phyloP scores from a whole-genome alignment of 2,797 vertebrate genomes.

The Lophius americanus region DNA sequence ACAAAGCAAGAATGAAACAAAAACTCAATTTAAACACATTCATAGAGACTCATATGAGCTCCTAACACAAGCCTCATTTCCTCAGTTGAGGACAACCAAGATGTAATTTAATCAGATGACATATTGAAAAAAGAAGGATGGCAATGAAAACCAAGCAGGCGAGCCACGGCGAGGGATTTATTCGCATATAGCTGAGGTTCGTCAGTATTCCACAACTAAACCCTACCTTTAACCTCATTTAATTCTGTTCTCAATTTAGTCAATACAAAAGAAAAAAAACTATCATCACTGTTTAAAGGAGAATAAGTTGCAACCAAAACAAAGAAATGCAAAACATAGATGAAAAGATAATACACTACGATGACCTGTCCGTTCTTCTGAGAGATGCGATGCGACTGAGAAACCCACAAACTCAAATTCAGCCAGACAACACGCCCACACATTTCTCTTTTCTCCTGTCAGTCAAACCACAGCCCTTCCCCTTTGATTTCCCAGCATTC shows the following conservation, averaged over 20 bases:
- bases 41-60: not conserved
- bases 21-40: not conserved
- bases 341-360: not conserved
- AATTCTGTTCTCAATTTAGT: slow-evolving; percentile 6
- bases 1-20: not conserved
- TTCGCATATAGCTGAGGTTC: slow-evolving; percentile 13
- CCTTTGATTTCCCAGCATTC: slow-evolving; percentile 24
- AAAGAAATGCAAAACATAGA: not conserved
- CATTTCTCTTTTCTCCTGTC: slow-evolving; percentile 2
- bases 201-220: slow-evolving; percentile 27
- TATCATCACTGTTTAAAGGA: not conserved
- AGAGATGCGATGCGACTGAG: not conserved
- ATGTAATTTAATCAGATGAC: slow-evolving; percentile 65
- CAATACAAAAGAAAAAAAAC: not conserved
- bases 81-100: slow-evolving; percentile 50
- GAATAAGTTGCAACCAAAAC: not conserved
- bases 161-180: slow-evolving; percentile 46
- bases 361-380: not conserved
- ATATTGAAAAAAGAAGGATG: slow-evolving; percentile 40
- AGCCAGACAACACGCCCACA: not conserved
- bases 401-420: not conserved
- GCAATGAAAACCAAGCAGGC: slow-evolving; percentile 46
- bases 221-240: slow-evolving; percentile 22
- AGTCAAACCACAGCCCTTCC: not conserved
- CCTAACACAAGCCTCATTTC: slow-evolving; percentile 41